Base-by-base conservation (phyloP, 2,888 invertebrate species). In the Hirtodrosophila cameraria region DNA sequence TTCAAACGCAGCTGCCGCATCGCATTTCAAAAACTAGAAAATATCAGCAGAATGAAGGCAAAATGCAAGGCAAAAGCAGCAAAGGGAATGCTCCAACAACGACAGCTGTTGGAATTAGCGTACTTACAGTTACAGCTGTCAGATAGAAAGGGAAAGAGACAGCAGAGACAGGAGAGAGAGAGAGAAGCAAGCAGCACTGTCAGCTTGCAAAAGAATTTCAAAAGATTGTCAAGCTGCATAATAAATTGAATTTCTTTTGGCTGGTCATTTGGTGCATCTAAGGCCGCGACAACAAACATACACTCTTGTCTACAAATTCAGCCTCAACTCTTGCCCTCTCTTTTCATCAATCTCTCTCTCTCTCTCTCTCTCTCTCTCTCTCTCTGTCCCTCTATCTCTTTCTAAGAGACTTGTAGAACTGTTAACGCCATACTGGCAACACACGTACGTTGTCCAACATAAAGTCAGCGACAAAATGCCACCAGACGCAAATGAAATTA, bases 401-500 rank as follows among this genome's bases (percentile, higher is more conserved):
- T 38, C 35, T n/a, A 31, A 15, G 7, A 59, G 38, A 45, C 30
- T 53, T 33, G 66, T 20, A 41, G 33, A 60, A 46, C 33, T 45
- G 38, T 23, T 39, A 49, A 52, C 58, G 74, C 62, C 54, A 49
- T 52, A 33, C 61, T 48, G 60, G 58, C 79, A 71, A 53, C 75
- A 75, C 82, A 82, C 86, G 65, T 62, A 81, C 62, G 48, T 45
- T 50, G 55, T 57, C 58, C 42, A 55, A 57, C 75, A 71, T 60
- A 57, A 66, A 58, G 63, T 55, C 67, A 43, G 59, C 62, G 66
- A 65, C 63, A 64, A 70, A 80, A 84, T 84, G 77, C 65, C 84
- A 85, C 60, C 79, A 85, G 85, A 78, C 67, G 62, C 80, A 82
- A 80, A 80, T 86, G 64, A 82, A 83, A 86, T 80, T 80, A 86